These are phyloP conservation scores for Drosophila sordidula DNA, from an alignment of 2,888 invertebrate species.

Conservation along the genomic window DNA sequence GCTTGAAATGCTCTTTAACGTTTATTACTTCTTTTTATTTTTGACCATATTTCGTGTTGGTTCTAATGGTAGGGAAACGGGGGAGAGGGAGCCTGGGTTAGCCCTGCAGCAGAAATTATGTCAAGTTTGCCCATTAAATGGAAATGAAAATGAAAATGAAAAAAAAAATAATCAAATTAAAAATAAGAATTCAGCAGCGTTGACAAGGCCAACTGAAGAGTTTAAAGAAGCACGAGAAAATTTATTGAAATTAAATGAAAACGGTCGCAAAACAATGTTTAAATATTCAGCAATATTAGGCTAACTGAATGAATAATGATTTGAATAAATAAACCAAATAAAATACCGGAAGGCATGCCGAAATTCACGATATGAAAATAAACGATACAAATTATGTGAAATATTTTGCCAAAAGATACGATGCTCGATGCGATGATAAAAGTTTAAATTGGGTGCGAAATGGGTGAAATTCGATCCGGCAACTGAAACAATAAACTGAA, in stretches of 20 bases:
- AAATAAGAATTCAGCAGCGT: conserved; percentile 7
- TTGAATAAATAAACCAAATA: conserved; percentile 21
- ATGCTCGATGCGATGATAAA: conserved; percentile 1
- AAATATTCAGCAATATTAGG: conserved; percentile 38
- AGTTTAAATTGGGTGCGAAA: conserved; percentile 16
- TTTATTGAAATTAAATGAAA: conserved; percentile 28
- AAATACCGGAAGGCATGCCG: conserved; percentile 14
- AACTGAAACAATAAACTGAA: conserved; percentile 4
- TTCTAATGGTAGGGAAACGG: too few relatives aligned
- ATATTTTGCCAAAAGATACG: conserved; percentile 3
- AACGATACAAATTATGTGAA: conserved; percentile 10
- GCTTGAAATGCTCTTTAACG: conserved; percentile 49
- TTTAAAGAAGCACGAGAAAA: conserved; percentile 14
- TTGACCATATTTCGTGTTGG: conserved; percentile 19
- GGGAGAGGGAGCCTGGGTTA: too few relatives aligned
- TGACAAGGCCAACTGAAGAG: conserved; percentile 25
- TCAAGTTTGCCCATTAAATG: conserved; percentile 51
- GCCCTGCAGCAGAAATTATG: conserved; percentile 45
- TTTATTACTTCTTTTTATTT: conserved; percentile 24
- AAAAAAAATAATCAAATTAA: background rate
- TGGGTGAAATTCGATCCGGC: background rate
- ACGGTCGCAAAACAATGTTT: conserved; percentile 3
- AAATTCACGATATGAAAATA: background rate
- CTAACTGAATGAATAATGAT: conserved; percentile 41
- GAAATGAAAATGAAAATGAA: conserved; percentile 18